These are phyloP conservation scores for Cryptophagus acutangulus DNA, from an alignment of 2,888 invertebrate genomes.

Conservation along the genomic window DNA sequence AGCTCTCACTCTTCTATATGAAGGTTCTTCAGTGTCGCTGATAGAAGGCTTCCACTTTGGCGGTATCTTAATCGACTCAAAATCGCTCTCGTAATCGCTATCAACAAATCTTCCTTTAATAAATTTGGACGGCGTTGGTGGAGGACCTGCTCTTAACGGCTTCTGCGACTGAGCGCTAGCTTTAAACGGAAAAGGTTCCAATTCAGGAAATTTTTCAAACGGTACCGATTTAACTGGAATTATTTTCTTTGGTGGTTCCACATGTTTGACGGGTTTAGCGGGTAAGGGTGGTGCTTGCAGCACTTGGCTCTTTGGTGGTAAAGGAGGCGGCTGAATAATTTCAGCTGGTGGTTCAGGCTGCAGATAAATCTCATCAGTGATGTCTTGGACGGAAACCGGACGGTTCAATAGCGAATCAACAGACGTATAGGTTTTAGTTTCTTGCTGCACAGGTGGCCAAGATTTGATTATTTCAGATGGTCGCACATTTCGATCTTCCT, in stretches of 20 bases:
- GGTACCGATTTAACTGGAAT: constrained; percentile 35
- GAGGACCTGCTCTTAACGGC: constrained; percentile 47
- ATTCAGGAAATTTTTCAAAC: constrained; percentile 47
- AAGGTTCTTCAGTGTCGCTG: constrained; percentile 60
- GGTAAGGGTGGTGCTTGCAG: constrained; percentile 47
- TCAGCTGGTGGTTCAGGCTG: constrained; percentile 65
- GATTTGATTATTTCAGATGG: constrained; percentile 50
- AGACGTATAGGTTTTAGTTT: constrained; percentile 31
- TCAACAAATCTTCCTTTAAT: constrained; percentile 55
- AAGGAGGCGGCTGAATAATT: constrained; percentile 55
- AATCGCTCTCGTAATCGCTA: constrained; percentile 66
- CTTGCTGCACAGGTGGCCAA: constrained; percentile 44
- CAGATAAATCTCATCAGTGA: constrained; percentile 52
- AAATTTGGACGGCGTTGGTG: constrained; percentile 56
- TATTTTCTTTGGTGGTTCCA: constrained; percentile 35
- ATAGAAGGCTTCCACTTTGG: constrained; percentile 59
- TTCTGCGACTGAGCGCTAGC: constrained; percentile 48
- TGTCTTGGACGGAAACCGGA: constrained; percentile 47
- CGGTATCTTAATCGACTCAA: constrained; percentile 48
- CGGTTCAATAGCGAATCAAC: constrained; percentile 35
- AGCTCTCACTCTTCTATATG: constrained; percentile 53
- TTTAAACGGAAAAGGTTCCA: constrained; percentile 52
- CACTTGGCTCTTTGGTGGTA: constrained; percentile 46
- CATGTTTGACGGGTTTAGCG: constrained; percentile 34
- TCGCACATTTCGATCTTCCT: constrained; percentile 45